Evolutionary conservation across 1,140 invertebrate species (phyloP).

Genomic region (Melipona quadrifasciata): DNA sequence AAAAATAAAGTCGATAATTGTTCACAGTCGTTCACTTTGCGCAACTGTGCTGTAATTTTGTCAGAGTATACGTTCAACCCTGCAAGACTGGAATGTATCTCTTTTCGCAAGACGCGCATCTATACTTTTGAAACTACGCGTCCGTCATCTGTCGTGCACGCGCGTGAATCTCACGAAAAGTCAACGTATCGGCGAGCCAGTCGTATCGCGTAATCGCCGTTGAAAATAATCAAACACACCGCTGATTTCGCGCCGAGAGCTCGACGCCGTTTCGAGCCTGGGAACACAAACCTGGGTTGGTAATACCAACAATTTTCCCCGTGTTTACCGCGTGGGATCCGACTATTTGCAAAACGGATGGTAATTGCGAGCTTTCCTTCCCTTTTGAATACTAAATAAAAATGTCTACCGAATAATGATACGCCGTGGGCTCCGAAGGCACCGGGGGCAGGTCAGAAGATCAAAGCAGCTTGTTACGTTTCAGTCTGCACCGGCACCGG

Average conservation of each 20-base stretch:
- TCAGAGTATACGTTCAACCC: not conserved
- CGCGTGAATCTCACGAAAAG: too few relatives aligned
- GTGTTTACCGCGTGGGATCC: not conserved
- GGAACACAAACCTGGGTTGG: not conserved
- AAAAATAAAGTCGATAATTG: not conserved
- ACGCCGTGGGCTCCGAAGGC: conserved; percentile 22
- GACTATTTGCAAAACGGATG: conserved; percentile 38
- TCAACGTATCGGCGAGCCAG: not conserved
- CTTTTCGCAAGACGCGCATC: too few relatives aligned
- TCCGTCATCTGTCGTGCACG: too few relatives aligned
- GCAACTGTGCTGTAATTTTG: not conserved
- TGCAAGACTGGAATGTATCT: too few relatives aligned
- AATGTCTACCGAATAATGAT: conserved; percentile 54
- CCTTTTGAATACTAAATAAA: conserved; percentile 43
- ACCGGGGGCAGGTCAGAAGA: conserved; percentile 40
- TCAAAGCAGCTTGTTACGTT: conserved; percentile 57
- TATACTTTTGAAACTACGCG: too few relatives aligned
- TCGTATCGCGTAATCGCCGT: not conserved
- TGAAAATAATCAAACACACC: not conserved
- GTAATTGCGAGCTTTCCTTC: conserved; percentile 32
- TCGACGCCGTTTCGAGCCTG: too few relatives aligned
- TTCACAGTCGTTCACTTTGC: not conserved
- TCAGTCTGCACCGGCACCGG: conserved; percentile 42
- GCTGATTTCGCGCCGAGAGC: not conserved
- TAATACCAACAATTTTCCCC: conserved; percentile 10